These are phyloP conservation scores for Lates japonicus DNA, from an alignment of 2,797 vertebrate genomes.

Conservation along the genomic window DNA sequence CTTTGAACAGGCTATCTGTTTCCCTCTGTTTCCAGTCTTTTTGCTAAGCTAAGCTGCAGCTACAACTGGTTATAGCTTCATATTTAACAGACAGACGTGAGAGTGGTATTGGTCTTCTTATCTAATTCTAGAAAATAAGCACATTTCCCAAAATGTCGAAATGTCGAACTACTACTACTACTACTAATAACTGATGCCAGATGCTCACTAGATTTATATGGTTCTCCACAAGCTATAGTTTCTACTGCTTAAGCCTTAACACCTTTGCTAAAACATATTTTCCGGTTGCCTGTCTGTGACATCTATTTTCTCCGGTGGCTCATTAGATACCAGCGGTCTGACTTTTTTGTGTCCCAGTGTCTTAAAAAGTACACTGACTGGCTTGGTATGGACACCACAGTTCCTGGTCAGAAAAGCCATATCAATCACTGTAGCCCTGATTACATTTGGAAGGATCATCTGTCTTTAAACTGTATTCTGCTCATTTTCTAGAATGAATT, in stretches of 20 bases:
- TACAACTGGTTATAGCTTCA: not conserved
- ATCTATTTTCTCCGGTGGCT: constrained; percentile 18
- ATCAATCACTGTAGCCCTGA: not conserved
- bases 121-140: not conserved
- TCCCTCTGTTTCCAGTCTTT: constrained; percentile 5
- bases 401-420: not conserved
- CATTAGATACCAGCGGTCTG: constrained; percentile 16
- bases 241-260: not conserved
- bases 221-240: not conserved
- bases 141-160: constrained; percentile 33
- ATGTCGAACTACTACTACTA: constrained; percentile 12
- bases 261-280: not conserved
- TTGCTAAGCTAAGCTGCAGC: constrained; percentile 23
- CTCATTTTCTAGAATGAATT: not conserved
- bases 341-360: not conserved
- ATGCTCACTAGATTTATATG: constrained; percentile 6
- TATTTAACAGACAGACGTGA: constrained; percentile 2
- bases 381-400: not conserved
- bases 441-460: not conserved
- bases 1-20: not conserved
- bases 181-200: constrained; percentile 1
- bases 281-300: not conserved
- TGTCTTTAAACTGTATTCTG: not conserved
- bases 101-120: not conserved
- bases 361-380: not conserved